phyloP scores from a whole-genome alignment of 1,140 invertebrate species.

The Sweltsa coloradensis region DNA sequence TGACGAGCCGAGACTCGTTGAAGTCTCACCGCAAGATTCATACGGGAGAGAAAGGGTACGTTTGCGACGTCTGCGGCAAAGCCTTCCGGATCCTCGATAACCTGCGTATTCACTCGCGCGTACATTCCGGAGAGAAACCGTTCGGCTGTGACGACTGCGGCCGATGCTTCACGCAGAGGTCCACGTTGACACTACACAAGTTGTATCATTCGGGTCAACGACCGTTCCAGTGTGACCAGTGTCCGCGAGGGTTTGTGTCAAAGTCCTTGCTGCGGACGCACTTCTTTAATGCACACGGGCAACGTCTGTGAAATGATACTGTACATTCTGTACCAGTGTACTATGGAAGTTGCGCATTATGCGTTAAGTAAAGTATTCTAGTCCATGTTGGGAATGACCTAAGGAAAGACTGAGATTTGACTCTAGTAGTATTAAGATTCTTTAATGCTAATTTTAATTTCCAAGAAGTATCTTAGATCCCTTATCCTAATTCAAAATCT shows the following conservation, averaged over 20 bases:
- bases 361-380: no score
- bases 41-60: slow-evolving; percentile 45
- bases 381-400: no score
- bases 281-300: no score
- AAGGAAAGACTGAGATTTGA: no score
- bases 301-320: no score
- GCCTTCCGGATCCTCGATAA: slow-evolving; percentile 24
- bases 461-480: no score
- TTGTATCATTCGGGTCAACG: slow-evolving; percentile 61
- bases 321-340: no score
- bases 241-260: slow-evolving; percentile 22
- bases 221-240: slow-evolving; percentile 49
- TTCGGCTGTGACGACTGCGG: slow-evolving; percentile 45
- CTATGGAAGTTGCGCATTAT: no score
- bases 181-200: slow-evolving; percentile 23
- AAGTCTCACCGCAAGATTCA: slow-evolving; percentile 52
- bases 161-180: slow-evolving; percentile 58
- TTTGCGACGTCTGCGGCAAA: slow-evolving; percentile 47
- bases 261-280: slow-evolving; percentile 22
- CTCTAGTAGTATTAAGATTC: no score
- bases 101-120: slow-evolving; percentile 27
- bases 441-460: no score
- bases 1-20: slow-evolving; percentile 16
- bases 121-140: slow-evolving; percentile 33
- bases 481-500: no score